phyloP scores from a whole-genome alignment of 2,888 invertebrate genomes.

The Palloptera scutellata region DNA sequence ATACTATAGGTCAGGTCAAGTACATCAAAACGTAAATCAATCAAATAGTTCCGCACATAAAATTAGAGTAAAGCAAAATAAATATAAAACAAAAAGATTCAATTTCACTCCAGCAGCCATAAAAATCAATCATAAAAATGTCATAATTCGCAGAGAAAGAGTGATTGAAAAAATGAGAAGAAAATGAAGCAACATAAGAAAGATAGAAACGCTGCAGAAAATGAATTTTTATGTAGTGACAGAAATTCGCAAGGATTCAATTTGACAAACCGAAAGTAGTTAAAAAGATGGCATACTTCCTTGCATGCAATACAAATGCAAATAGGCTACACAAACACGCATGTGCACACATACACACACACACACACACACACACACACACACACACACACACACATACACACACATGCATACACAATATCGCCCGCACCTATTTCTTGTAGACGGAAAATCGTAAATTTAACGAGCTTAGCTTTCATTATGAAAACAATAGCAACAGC shows the following conservation, averaged over 20 bases:
- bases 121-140: constrained; percentile 25
- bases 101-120: constrained; percentile 1
- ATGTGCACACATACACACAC: no score
- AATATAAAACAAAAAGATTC: constrained; percentile 1
- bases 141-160: not conserved
- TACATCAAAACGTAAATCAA: not conserved
- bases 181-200: not conserved
- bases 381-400: no score
- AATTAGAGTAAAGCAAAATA: no score
- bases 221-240: constrained; percentile 20
- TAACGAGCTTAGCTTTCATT: constrained; percentile 41
- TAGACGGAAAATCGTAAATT: constrained; percentile 37
- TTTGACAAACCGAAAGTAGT: constrained; percentile 45
- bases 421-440: no score
- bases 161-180: not conserved
- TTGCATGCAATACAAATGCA: constrained; percentile 23
- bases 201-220: no score
- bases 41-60: not conserved
- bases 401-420: no score
- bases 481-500: constrained; percentile 8
- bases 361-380: no score
- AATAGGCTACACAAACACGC: constrained; percentile 7
- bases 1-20: not conserved
- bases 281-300: constrained; percentile 35
- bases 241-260: constrained; percentile 39